Percentiles rank a stretch among this genome's conserved stretches.
phyloP scores from a whole-genome alignment of 2,888 invertebrate genomes.

The Pseudoips prasinana region DNA sequence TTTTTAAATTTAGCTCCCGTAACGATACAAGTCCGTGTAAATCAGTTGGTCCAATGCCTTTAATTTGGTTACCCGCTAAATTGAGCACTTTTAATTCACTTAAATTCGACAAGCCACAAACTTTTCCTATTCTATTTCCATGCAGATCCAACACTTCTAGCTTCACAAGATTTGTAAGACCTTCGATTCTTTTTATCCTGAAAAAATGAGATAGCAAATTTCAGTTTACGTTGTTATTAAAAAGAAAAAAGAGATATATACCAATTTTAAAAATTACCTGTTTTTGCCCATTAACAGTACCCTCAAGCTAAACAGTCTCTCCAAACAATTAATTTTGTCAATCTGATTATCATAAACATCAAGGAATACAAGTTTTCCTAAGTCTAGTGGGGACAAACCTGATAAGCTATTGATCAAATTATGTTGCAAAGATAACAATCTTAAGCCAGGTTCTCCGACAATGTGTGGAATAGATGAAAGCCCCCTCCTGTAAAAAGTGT shows the following conservation, averaged over 20 bases:
- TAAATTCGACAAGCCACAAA: constrained; percentile 86
- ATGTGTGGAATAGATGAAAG: constrained; percentile 92
- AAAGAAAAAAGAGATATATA: not conserved
- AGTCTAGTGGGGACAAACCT: constrained; percentile 76
- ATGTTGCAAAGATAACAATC: constrained; percentile 94
- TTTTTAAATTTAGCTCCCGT: constrained; percentile 93
- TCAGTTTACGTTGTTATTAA: not conserved
- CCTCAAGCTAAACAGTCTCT: constrained; percentile 88
- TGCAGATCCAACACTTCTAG: constrained; percentile 96
- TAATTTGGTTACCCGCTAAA: constrained; percentile 95
- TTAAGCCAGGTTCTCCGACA: constrained; percentile 89
- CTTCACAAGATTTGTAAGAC: constrained; percentile 86
- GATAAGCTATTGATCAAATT: constrained; percentile 91
- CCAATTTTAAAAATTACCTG: constrained; percentile 83
- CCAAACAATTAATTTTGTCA: constrained; percentile 90
- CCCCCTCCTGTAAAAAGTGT: constrained; percentile 82
- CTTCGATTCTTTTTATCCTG: constrained; percentile 91
- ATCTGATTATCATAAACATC: constrained; percentile 98
- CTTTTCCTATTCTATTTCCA: constrained; percentile 92
- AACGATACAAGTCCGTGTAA: constrained; percentile 89
- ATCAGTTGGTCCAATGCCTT: constrained; percentile 88
- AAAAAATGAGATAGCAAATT: constrained; percentile 35
- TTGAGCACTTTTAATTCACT: constrained; percentile 93
- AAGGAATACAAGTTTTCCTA: constrained; percentile 92
- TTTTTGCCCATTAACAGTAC: constrained; percentile 96